Conservation (phyloP, 2,113 vertebrate genomes). For the Phrynosoma blainvillii region DNA sequence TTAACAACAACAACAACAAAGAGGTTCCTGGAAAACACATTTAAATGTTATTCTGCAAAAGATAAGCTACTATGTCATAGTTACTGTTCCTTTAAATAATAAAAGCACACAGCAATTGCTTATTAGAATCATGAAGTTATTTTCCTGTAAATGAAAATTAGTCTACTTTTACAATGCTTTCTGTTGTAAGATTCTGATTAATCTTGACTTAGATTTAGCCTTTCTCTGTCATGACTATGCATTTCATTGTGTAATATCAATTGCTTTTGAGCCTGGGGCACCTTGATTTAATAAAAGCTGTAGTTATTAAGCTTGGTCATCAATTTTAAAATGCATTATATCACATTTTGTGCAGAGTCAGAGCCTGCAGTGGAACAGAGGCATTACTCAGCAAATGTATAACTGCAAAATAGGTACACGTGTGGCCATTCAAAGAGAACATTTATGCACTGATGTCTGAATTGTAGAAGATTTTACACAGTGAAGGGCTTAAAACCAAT, state of each 20-base stretch:
- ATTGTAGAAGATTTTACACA: conserved; percentile 18
- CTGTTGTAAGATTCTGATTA: conserved; percentile 18
- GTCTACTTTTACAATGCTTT: not conserved
- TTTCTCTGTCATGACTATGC: not conserved
- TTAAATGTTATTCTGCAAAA: not conserved
- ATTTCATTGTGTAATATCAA: conserved; percentile 7
- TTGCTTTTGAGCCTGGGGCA: conserved; percentile 34
- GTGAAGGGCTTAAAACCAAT: conserved; percentile 5
- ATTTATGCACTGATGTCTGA: conserved; percentile 26
- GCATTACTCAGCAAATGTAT: conserved; percentile 54
- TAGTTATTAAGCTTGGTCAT: not conserved
- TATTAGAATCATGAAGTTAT: not conserved
- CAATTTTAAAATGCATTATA: not conserved
- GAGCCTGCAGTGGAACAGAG: conserved; percentile 28
- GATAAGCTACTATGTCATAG: not conserved
- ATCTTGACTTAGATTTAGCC: not conserved
- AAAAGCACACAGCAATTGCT: not conserved
- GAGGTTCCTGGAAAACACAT: not conserved
- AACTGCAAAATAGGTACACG: conserved; percentile 60
- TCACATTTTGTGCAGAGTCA: conserved; percentile 17
- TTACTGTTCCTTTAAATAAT: not conserved
- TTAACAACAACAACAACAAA: too few species aligned
- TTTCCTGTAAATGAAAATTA: not conserved
- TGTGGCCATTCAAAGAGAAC: conserved; percentile 39
- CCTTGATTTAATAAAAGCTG: conserved; percentile 11